A percentile compares a stretch with the other conserved stretches of the same genome.
phyloP scores from a whole-genome alignment of 2,113 vertebrate genomes.

The Notiomystis cincta region DNA sequence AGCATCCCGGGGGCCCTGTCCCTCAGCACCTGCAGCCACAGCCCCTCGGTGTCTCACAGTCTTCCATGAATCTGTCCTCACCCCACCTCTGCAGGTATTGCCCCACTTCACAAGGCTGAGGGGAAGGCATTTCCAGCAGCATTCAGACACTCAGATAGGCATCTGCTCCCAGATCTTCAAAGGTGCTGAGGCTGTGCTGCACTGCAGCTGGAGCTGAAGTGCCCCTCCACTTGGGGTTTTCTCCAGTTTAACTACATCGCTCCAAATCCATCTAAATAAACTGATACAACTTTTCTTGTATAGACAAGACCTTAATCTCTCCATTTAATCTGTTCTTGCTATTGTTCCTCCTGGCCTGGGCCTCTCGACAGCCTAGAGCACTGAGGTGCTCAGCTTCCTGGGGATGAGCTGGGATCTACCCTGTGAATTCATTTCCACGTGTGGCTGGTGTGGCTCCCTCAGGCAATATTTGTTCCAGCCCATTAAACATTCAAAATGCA shows the following conservation, averaged over 20 bases:
- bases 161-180: neutral
- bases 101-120: neutral
- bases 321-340: neutral
- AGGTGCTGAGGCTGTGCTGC: neutral
- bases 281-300: slow-evolving; percentile 42
- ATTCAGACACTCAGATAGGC: neutral
- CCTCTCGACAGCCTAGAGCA: neutral
- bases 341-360: neutral
- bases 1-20: neutral
- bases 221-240: neutral
- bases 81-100: neutral
- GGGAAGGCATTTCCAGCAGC: neutral
- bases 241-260: slow-evolving; percentile 11
- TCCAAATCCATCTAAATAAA: slow-evolving; percentile 37
- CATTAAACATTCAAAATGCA: neutral
- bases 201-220: neutral
- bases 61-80: neutral
- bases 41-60: neutral
- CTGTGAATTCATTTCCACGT: neutral
- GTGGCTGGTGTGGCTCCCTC: neutral
- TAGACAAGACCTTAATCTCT: slow-evolving; percentile 57
- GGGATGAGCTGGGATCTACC: neutral
- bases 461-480: slow-evolving; percentile 16
- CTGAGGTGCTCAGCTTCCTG: neutral
- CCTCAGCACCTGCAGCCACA: neutral